Evolutionary conservation across 2,888 invertebrate species (phyloP).

Genomic region (Microctonus aethiopoides): DNA sequence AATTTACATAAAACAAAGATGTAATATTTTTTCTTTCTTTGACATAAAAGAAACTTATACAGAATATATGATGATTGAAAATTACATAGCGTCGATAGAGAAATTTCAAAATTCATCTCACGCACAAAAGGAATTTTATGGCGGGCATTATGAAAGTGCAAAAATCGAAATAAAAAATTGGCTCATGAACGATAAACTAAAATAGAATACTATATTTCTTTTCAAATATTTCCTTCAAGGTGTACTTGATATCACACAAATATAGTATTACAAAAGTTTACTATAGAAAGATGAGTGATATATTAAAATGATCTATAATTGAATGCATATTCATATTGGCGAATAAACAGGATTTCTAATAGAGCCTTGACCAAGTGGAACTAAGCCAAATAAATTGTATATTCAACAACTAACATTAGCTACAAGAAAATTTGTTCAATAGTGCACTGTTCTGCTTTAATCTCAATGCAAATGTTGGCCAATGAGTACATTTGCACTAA

Average conservation of each 20-base stretch:
- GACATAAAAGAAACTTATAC: not conserved
- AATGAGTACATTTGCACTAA: no score
- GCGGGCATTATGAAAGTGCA: not conserved
- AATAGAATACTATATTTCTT: not conserved
- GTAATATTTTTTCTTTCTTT: no score
- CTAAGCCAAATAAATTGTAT: slow-evolving; percentile 8
- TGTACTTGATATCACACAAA: slow-evolving; percentile 8
- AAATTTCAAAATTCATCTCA: not conserved
- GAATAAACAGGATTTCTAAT: not conserved
- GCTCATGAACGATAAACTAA: not conserved
- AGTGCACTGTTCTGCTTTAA: not conserved
- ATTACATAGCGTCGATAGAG: not conserved
- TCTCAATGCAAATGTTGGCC: not conserved
- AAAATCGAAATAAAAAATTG: not conserved
- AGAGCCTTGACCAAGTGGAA: slow-evolving; percentile 7
- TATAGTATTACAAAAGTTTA: not conserved
- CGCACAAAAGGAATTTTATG: not conserved
- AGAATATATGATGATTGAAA: not conserved
- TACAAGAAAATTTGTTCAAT: not conserved
- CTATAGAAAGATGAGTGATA: no score
- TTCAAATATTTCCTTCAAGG: slow-evolving; percentile 4
- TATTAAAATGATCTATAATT: no score
- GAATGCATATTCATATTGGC: not conserved
- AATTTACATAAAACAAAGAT: no score
- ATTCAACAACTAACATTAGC: not conserved